phyloP scores from a whole-genome alignment of 2,113 vertebrate genomes.

The Menidia beryllina region DNA sequence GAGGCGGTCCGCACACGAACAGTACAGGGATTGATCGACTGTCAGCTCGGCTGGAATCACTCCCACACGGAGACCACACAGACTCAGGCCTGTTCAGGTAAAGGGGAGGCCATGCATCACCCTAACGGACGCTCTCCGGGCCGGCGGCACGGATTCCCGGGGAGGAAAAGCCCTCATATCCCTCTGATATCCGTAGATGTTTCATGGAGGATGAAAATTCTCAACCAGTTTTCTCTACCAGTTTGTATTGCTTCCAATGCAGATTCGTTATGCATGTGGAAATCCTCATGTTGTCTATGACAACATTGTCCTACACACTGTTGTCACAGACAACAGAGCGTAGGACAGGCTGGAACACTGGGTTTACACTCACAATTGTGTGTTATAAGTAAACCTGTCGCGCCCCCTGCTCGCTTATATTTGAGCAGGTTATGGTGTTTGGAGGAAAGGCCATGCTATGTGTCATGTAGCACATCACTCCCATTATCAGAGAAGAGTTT shows the following conservation, averaged over 20 bases:
- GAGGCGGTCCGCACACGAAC: slow-evolving; percentile 67
- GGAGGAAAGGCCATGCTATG: too few relatives aligned
- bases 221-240: not conserved
- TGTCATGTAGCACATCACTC: too few relatives aligned
- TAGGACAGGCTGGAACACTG: not conserved
- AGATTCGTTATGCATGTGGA: not conserved
- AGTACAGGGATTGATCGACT: slow-evolving; percentile 72
- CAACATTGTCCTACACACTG: too few relatives aligned
- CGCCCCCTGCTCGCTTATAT: not conserved
- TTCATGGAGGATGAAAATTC: slow-evolving; percentile 36
- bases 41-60: slow-evolving; percentile 67
- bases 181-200: slow-evolving; percentile 43
- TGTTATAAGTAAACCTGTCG: not conserved
- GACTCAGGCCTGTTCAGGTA: not conserved
- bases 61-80: slow-evolving; percentile 51
- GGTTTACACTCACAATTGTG: not conserved
- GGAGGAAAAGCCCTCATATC: slow-evolving; percentile 44
- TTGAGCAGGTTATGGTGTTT: not conserved
- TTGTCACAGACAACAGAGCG: not conserved
- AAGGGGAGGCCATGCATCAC: slow-evolving; percentile 53
- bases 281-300: not conserved
- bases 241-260: slow-evolving; percentile 14
- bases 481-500: too few relatives aligned
- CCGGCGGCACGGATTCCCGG: slow-evolving; percentile 23
- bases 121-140: slow-evolving; percentile 45